Evolutionary conservation across 1,140 invertebrate genomes (phyloP).

Genomic region (Penaeus japonicus): DNA sequence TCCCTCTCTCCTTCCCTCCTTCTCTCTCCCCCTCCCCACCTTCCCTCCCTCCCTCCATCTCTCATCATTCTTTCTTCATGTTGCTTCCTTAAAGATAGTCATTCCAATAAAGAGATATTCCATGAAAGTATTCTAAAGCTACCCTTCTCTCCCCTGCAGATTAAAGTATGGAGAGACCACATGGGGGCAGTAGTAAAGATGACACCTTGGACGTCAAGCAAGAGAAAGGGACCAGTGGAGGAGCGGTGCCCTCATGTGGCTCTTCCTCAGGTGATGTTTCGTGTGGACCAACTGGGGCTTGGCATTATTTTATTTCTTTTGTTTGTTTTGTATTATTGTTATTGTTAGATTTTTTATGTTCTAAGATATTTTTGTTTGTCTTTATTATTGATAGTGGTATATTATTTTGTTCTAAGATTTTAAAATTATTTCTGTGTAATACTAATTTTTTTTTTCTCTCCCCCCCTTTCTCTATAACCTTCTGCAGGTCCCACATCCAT

Average conservation of each 20-base stretch:
- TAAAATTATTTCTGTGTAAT: background rate
- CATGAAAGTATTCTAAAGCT: background rate
- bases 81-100: background rate
- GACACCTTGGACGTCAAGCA: slow-evolving; percentile 18
- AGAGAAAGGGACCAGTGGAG: slow-evolving; percentile 30
- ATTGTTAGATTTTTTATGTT: background rate
- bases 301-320: too few species aligned
- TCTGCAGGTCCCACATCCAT: background rate
- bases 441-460: background rate
- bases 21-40: too few species aligned
- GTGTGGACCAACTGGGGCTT: too few species aligned
- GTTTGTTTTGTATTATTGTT: too few species aligned
- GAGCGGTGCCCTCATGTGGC: slow-evolving; percentile 40
- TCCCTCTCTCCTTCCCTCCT: too few species aligned
- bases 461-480: background rate
- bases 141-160: background rate
- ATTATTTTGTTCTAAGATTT: background rate
- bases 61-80: background rate
- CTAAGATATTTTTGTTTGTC: too few species aligned
- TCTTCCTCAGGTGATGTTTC: slow-evolving; percentile 17
- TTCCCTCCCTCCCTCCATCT: background rate
- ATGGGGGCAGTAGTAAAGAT: slow-evolving; percentile 40
- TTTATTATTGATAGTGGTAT: too few species aligned
- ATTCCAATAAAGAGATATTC: background rate
- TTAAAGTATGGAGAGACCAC: slow-evolving; percentile 49